Conservation (phyloP, 2,113 vertebrate species). For the Tor tambroides region DNA sequence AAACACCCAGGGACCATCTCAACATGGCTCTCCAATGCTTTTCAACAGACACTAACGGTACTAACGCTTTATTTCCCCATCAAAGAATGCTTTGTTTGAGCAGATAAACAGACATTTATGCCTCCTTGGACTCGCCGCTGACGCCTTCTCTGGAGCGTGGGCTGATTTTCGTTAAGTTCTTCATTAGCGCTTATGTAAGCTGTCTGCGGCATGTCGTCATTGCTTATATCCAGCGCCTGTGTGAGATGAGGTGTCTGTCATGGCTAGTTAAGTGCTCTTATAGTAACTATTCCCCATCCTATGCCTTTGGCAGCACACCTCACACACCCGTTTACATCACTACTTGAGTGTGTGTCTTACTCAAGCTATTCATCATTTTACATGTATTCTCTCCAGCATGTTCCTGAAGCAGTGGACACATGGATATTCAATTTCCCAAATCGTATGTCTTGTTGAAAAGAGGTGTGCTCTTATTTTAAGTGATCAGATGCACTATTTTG, state of each 20-base stretch:
- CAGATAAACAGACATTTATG: constrained; percentile 5
- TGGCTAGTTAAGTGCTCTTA: constrained; percentile 48
- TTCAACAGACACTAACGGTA: background rate
- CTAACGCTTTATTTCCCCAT: background rate
- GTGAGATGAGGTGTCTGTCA: constrained; percentile 42
- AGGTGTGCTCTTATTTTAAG: background rate
- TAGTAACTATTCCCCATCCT: constrained; percentile 57
- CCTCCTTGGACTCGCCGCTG: background rate
- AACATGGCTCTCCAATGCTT: background rate
- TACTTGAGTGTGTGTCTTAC: background rate
- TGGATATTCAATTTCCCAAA: background rate
- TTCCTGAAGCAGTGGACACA: background rate
- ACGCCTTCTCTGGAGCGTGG: background rate
- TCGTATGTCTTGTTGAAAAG: background rate
- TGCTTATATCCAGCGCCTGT: constrained; percentile 53
- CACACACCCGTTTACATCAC: constrained; percentile 52
- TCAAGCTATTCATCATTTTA: constrained; percentile 7
- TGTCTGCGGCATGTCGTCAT: constrained; percentile 60
- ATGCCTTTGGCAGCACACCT: constrained; percentile 40
- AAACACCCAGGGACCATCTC: background rate
- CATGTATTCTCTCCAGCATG: constrained; percentile 10
- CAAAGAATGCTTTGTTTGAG: constrained; percentile 20
- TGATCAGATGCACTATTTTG: background rate
- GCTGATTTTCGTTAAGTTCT: constrained; percentile 40
- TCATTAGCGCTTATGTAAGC: constrained; percentile 69